phyloP scores from a whole-genome alignment of 1,140 invertebrate species.

The Caenorhabditis remanei region DNA sequence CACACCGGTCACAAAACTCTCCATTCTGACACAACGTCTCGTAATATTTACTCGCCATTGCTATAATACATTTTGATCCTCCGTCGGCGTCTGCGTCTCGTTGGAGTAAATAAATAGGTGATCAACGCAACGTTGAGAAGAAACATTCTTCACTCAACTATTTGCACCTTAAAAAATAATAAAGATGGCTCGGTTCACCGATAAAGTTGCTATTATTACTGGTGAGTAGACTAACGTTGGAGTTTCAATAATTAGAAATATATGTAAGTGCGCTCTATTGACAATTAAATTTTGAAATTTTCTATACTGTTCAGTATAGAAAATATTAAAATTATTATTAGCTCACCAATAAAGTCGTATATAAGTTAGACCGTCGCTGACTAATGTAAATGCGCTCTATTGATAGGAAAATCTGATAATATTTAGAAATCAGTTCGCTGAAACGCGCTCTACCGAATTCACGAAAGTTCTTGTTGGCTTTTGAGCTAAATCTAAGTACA shows the following conservation, averaged over 20 bases:
- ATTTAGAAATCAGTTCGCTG: no score
- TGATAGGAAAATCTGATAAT: no score
- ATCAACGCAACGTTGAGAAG: background rate
- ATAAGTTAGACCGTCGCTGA: no score
- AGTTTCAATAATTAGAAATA: background rate
- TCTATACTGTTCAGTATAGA: no score
- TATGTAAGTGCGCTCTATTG: no score
- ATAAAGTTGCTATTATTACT: slow-evolving; percentile 60
- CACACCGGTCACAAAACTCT: slow-evolving; percentile 35
- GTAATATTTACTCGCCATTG: background rate
- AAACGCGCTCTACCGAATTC: no score
- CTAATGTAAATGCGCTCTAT: no score
- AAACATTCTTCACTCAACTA: slow-evolving; percentile 11
- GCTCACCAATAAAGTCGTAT: no score
- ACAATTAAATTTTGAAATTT: no score
- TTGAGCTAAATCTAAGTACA: no score
- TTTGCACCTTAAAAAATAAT: background rate
- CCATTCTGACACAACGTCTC: background rate
- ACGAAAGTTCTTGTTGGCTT: no score
- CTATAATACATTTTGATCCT: slow-evolving; percentile 21
- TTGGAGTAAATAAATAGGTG: background rate
- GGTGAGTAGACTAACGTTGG: background rate
- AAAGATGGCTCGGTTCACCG: slow-evolving; percentile 43
- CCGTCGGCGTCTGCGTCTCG: slow-evolving; percentile 33
- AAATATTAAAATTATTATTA: no score